Conservation (phyloP, 2,113 vertebrate genomes). For the Myotis yumanensis region DNA sequence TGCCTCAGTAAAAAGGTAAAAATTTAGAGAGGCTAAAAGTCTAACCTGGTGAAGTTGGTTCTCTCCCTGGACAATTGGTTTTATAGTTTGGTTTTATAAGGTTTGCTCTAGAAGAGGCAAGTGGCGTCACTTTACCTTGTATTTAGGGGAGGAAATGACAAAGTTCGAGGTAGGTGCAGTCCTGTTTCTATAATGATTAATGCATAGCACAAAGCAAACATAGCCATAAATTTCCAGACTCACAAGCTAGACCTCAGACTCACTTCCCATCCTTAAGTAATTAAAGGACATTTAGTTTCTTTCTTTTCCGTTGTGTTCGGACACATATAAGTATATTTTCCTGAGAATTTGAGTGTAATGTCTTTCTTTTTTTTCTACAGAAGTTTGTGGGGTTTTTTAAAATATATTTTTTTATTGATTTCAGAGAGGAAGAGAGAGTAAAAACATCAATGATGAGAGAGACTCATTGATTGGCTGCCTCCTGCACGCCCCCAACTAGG, state of each 20-base stretch:
- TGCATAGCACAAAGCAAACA: background rate
- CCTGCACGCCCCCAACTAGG: too few relatives aligned
- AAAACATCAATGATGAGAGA: too few relatives aligned
- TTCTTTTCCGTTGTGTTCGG: constrained; percentile 18
- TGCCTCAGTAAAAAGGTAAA: background rate
- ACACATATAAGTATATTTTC: background rate
- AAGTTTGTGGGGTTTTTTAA: background rate
- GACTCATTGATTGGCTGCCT: too few relatives aligned
- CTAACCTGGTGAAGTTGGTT: background rate
- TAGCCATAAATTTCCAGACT: background rate
- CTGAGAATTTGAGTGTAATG: background rate
- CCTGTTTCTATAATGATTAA: background rate
- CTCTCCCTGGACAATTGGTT: background rate
- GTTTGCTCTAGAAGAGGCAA: background rate
- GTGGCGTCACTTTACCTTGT: background rate
- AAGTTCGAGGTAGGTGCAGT: background rate
- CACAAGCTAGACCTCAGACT: background rate
- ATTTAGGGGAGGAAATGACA: constrained; percentile 20
- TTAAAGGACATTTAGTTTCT: background rate
- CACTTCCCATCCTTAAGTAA: constrained; percentile 29
- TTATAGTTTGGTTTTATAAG: constrained; percentile 17
- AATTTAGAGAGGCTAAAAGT: background rate
- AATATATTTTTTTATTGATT: too few relatives aligned
- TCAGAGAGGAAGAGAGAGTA: too few relatives aligned
- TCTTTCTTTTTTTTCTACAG: constrained; percentile 5